These are phyloP conservation scores for Saxidomus purpurata DNA, from an alignment of 1,140 invertebrate species.

Conservation along the genomic window DNA sequence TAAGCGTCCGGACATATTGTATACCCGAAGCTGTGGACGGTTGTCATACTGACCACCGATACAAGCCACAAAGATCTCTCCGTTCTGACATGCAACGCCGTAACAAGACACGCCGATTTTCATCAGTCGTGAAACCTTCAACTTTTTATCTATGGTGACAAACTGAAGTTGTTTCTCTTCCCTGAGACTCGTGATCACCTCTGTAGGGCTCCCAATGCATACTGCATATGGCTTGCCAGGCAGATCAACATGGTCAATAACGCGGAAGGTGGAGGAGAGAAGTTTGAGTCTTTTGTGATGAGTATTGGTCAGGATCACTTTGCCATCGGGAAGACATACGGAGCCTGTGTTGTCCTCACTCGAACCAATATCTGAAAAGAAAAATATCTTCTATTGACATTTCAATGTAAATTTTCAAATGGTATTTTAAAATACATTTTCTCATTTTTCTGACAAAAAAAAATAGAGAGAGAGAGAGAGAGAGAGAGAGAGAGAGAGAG, in stretches of 20 bases:
- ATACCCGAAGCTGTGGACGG: slow-evolving; percentile 51
- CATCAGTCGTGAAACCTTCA: slow-evolving; percentile 40
- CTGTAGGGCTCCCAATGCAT: slow-evolving; percentile 36
- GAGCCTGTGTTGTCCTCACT: slow-evolving; percentile 63
- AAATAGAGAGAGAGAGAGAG: too few relatives aligned
- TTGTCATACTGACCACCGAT: slow-evolving; percentile 62
- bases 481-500: too few relatives aligned
- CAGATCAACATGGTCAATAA: slow-evolving; percentile 58
- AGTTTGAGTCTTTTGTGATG: slow-evolving; percentile 61
- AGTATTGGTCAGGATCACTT: slow-evolving; percentile 28
- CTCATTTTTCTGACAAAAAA: too few relatives aligned
- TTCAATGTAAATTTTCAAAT: too few relatives aligned
- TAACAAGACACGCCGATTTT: slow-evolving; percentile 59
- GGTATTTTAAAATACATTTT: too few relatives aligned
- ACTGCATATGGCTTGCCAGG: slow-evolving; percentile 61
- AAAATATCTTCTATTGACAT: too few relatives aligned
- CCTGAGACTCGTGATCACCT: slow-evolving; percentile 39
- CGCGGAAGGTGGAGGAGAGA: neutral
- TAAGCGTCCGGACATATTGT: slow-evolving; percentile 61
- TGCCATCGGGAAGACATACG: slow-evolving; percentile 45
- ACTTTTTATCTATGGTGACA: slow-evolving; percentile 49
- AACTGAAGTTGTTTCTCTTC: slow-evolving; percentile 62
- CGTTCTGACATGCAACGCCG: slow-evolving; percentile 45
- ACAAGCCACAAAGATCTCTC: slow-evolving; percentile 59
- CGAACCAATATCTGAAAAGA: slow-evolving; percentile 42